phyloP scores from a whole-genome alignment of 2,797 vertebrate genomes.

The Thaleichthys pacificus region DNA sequence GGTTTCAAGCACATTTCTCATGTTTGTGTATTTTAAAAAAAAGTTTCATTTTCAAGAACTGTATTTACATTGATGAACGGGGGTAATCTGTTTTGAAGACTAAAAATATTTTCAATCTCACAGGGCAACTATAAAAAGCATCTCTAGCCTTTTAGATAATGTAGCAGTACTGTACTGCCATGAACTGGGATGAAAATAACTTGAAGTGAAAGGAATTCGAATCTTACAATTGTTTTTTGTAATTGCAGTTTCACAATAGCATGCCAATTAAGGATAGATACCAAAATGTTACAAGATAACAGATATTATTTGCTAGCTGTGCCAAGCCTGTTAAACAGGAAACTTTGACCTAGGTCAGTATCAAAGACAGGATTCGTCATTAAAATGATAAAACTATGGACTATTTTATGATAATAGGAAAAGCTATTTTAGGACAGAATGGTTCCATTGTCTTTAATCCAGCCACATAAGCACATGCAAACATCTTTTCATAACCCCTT shows the following conservation, averaged over 20 bases:
- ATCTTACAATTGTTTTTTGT: conserved; percentile 46
- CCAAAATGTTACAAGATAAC: conserved; percentile 54
- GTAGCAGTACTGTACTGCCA: conserved; percentile 47
- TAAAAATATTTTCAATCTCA: conserved; percentile 56
- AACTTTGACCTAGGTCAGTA: conserved; percentile 40
- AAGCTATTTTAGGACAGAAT: conserved; percentile 54
- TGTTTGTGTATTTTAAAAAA: conserved; percentile 59
- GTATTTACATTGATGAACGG: conserved; percentile 52
- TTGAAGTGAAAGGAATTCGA: conserved; percentile 44
- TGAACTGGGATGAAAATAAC: conserved; percentile 49
- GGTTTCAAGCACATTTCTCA: conserved; percentile 77
- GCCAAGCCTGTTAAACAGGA: conserved; percentile 68
- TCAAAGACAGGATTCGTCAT: conserved; percentile 40
- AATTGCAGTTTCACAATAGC: conserved; percentile 51
- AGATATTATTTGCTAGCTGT: conserved; percentile 65
- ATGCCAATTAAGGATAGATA: conserved; percentile 53
- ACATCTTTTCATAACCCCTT: conserved; percentile 63
- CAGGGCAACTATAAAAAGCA: conserved; percentile 43
- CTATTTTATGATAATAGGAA: conserved; percentile 53
- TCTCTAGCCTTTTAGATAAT: conserved; percentile 47
- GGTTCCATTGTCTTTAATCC: conserved; percentile 51
- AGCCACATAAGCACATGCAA: conserved; percentile 66
- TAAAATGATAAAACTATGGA: conserved; percentile 43
- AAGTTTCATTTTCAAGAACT: conserved; percentile 65
- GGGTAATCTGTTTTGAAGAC: conserved; percentile 55